phyloP scores from a whole-genome alignment of 2,113 vertebrate genomes.

The Tichodroma muraria region DNA sequence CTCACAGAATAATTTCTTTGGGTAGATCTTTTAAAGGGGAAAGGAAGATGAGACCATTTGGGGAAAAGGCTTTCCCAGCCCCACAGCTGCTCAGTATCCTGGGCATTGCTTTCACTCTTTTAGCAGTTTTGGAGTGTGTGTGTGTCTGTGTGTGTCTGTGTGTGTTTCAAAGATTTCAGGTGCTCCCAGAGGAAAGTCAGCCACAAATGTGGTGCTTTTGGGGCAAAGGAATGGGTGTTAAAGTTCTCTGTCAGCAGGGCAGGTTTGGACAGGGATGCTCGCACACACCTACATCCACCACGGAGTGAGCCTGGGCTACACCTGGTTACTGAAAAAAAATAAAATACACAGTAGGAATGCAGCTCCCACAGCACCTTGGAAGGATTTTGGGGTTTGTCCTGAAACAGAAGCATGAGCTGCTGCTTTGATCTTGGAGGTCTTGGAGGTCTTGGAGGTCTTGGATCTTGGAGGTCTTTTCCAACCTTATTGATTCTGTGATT shows the following conservation, averaged over 20 bases:
- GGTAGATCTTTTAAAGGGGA: neutral
- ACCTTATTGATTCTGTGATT: neutral
- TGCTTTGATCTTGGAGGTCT: neutral
- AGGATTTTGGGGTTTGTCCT: neutral
- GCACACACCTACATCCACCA: slow-evolving; percentile 40
- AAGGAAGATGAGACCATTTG: neutral
- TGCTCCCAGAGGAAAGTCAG: neutral
- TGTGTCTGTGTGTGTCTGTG: no score
- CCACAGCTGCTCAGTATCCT: fast-evolving
- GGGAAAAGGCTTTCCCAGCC: neutral
- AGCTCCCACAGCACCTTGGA: neutral
- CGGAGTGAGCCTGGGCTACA: slow-evolving; percentile 15
- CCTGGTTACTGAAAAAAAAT: slow-evolving; percentile 20
- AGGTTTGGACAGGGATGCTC: slow-evolving; percentile 46
- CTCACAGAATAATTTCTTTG: neutral
- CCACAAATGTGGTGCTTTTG: neutral
- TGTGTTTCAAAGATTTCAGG: neutral
- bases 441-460: no score
- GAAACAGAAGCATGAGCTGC: neutral
- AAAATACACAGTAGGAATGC: neutral
- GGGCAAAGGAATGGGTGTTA: slow-evolving; percentile 38
- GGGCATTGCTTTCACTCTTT: neutral
- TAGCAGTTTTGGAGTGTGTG: neutral
- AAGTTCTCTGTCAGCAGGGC: slow-evolving; percentile 48
- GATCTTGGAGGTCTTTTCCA: neutral